These are phyloP conservation scores for Salvelinus fontinalis DNA, from an alignment of 2,113 vertebrate genomes.

Conservation along the genomic window DNA sequence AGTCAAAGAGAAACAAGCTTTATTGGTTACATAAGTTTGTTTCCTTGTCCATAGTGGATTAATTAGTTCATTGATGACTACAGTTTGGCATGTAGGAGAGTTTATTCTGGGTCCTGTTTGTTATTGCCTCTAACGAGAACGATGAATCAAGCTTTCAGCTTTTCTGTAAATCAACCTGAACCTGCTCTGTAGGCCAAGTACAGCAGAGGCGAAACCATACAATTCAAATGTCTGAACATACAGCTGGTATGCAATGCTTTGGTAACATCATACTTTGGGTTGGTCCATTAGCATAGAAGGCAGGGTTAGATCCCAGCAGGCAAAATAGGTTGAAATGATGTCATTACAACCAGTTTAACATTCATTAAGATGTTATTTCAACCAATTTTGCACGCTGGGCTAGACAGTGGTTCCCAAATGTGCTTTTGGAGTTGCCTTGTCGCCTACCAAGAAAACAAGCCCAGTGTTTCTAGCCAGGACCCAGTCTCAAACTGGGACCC, in stretches of 20 bases:
- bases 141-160: neutral
- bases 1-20: neutral
- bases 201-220: neutral
- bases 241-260: neutral
- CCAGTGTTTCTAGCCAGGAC: no score
- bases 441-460: no score
- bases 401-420: no score
- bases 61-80: neutral
- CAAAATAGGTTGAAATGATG: no score
- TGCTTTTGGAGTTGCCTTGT: no score
- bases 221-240: neutral
- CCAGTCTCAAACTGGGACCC: no score
- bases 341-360: no score
- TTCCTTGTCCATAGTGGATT: neutral
- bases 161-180: neutral
- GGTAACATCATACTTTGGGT: no score
- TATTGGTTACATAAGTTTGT: neutral
- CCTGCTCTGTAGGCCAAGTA: slow-evolving; percentile 1
- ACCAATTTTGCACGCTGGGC: no score
- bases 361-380: no score
- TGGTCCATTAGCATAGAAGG: no score
- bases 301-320: no score
- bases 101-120: slow-evolving; percentile 15
- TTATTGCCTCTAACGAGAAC: slow-evolving; percentile 6
- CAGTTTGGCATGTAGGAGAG: neutral